A percentile compares a stretch with the other conserved stretches of the same genome.
phyloP scores from a whole-genome alignment of 2,888 invertebrate genomes.

The Chrysolina haemoptera region DNA sequence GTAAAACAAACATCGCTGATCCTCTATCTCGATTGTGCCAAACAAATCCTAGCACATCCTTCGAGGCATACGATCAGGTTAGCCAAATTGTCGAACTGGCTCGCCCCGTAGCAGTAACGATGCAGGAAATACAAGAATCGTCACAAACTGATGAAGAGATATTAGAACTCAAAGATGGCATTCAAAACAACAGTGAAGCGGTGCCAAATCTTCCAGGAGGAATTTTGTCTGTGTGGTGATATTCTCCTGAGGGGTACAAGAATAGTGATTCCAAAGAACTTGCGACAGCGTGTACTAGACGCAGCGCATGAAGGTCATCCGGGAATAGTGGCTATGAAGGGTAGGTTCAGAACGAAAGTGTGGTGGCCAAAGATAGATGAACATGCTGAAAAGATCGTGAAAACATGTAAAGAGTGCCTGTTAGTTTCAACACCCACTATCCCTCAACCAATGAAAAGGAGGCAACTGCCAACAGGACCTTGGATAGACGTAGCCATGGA shows the following conservation, averaged over 20 bases:
- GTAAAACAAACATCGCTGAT: slow-evolving; percentile 42
- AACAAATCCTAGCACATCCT: neutral
- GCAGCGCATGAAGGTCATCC: too few relatives aligned
- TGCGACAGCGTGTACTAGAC: too few relatives aligned
- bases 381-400: too few relatives aligned
- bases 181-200: slow-evolving; percentile 18
- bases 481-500: slow-evolving; percentile 54
- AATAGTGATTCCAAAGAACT: too few relatives aligned
- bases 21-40: slow-evolving; percentile 33
- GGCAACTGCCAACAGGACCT: slow-evolving; percentile 46
- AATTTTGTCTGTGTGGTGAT: slow-evolving; percentile 58
- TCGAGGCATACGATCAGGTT: slow-evolving; percentile 9
- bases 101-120: slow-evolving; percentile 39
- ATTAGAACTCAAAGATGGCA: slow-evolving; percentile 31
- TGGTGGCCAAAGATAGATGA: too few relatives aligned
- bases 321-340: too few relatives aligned
- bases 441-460: slow-evolving; percentile 47
- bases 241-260: slow-evolving; percentile 49
- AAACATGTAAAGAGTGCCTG: slow-evolving; percentile 49
- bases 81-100: slow-evolving; percentile 37
- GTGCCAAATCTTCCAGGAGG: slow-evolving; percentile 50
- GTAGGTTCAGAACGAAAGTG: too few relatives aligned
- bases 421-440: slow-evolving; percentile 44
- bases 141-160: slow-evolving; percentile 37
- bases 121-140: slow-evolving; percentile 35